A percentile compares a stretch with the other conserved stretches of the same genome.
Conservation (phyloP, 1,140 invertebrate genomes). For the Alviniconcha marisindica region DNA sequence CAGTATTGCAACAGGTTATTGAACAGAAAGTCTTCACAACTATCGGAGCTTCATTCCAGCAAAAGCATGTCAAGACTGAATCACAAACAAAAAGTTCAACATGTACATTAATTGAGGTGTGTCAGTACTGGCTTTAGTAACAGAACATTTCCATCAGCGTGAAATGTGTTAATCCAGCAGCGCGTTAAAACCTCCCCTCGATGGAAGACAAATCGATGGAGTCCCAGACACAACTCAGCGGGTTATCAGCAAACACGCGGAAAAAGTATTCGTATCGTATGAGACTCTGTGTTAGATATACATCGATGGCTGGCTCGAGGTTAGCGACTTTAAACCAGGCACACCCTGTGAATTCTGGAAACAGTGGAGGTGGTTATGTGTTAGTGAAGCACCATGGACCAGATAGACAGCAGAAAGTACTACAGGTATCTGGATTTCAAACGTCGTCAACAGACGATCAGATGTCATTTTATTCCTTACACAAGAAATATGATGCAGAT, state of each 20-base stretch:
- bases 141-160: no score
- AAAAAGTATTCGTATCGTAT: constrained; percentile 51
- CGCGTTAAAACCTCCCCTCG: constrained; percentile 45
- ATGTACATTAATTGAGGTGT: no score
- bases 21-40: background rate
- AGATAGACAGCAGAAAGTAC: no score
- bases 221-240: constrained; percentile 56
- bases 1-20: background rate
- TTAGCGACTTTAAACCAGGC: constrained; percentile 50
- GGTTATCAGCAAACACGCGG: constrained; percentile 56
- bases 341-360: constrained; percentile 55
- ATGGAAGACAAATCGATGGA: constrained; percentile 53
- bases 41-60: background rate
- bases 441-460: no score
- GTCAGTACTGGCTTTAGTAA: no score
- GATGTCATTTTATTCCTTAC: no score
- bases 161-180: no score
- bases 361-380: constrained; percentile 1
- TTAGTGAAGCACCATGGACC: background rate
- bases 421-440: no score
- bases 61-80: background rate
- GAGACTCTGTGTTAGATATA: constrained; percentile 52
- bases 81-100: no score
- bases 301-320: constrained; percentile 54
- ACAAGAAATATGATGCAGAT: no score